These are phyloP conservation scores for Gila orcuttii DNA, from an alignment of 2,113 vertebrate genomes.

Conservation along the genomic window DNA sequence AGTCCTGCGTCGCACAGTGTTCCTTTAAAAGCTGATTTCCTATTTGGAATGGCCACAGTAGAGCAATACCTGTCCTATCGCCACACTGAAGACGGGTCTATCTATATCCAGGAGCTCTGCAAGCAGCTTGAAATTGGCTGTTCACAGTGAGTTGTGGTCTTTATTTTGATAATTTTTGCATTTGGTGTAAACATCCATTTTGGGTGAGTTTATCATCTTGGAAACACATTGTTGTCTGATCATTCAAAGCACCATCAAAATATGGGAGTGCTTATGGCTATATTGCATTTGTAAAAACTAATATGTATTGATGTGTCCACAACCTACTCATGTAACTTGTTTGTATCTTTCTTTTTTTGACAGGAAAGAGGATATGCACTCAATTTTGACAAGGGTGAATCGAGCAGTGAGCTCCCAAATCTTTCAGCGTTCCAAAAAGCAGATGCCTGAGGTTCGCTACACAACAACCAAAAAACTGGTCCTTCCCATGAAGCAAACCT, in stretches of 20 bases:
- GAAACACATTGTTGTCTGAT: not conserved
- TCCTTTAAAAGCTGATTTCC: constrained; percentile 66
- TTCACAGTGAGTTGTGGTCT: constrained; percentile 53
- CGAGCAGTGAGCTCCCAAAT: constrained; percentile 71
- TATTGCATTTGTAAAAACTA: not conserved
- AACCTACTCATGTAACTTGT: not conserved
- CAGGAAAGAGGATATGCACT: constrained; percentile 79
- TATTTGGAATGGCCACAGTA: constrained; percentile 74
- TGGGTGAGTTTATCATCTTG: not conserved
- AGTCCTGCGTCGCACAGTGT: not conserved
- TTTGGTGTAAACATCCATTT: not conserved
- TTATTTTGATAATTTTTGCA: not conserved
- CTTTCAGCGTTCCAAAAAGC: constrained; percentile 70
- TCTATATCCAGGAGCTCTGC: constrained; percentile 75
- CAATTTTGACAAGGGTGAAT: constrained; percentile 83
- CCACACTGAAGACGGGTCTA: constrained; percentile 45
- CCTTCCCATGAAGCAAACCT: constrained; percentile 63
- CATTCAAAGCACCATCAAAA: not conserved
- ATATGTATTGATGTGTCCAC: not conserved
- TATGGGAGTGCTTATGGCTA: not conserved
- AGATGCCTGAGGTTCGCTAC: constrained; percentile 84
- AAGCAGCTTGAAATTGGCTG: constrained; percentile 60
- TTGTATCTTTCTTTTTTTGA: constrained; percentile 42
- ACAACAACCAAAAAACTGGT: constrained; percentile 79
- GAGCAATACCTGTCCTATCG: constrained; percentile 67